Conservation (phyloP, 2,113 vertebrate genomes). For the Calidris pugnax region DNA sequence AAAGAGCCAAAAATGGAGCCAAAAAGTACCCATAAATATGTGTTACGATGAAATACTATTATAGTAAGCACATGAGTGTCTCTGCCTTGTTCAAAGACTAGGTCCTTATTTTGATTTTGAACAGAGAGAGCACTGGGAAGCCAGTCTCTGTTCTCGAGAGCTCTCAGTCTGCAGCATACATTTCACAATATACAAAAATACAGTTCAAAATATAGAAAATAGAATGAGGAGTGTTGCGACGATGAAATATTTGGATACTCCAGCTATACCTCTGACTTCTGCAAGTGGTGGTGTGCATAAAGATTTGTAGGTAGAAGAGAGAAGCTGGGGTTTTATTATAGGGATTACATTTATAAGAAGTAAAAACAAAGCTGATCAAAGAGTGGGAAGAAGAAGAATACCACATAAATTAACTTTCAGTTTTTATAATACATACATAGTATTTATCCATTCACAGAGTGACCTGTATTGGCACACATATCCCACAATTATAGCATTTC, state of each 20-base stretch:
- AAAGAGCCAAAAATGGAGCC: not conserved
- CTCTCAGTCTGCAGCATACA: not conserved
- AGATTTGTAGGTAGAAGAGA: not conserved
- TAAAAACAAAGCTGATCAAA: not conserved
- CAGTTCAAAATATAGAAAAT: not conserved
- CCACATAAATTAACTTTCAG: not conserved
- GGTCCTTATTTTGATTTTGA: not conserved
- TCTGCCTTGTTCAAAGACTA: not conserved
- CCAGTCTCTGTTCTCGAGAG: not conserved
- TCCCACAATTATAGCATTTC: not conserved
- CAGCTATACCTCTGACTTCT: not conserved
- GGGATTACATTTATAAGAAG: not conserved
- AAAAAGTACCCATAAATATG: not conserved
- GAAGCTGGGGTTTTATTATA: not conserved
- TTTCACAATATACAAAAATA: not conserved
- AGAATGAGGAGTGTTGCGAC: not conserved
- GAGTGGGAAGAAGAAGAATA: not conserved
- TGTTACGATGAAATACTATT: not conserved
- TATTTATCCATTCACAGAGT: not conserved
- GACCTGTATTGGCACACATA: not conserved
- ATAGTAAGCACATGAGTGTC: fast-evolving
- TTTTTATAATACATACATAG: not conserved
- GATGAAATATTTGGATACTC: not conserved
- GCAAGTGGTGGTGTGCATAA: not conserved
- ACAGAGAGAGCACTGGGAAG: not conserved